Base-by-base conservation (phyloP, 2,888 invertebrate species). In the Himalopsyche anomala region DNA sequence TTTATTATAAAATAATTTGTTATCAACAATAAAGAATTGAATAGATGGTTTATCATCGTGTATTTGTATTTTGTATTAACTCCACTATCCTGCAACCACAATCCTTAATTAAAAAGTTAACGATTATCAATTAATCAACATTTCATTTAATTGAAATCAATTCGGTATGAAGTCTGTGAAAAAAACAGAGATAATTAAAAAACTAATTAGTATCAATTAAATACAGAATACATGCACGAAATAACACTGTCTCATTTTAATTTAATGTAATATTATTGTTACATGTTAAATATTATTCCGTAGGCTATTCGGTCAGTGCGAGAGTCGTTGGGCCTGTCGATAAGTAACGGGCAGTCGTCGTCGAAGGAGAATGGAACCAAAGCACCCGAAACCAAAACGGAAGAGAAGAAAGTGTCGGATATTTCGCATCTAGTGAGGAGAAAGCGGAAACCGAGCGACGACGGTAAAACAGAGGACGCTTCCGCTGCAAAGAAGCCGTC, bases 401-500 rank as follows among this genome's bases (percentile, higher is more conserved):
- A 92, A 28, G 91, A 93, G 36, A 95, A 95, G 90, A 95, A 95
- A 42, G 95, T 94, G 0, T 95, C 94, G 12, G 95, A 97, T 90
- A 97, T 98, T 88, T 96, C 96, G 0, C 97, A 98, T 91, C 94
- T 98, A 86, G 96, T 98, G 88, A 96, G 95, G 89, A 92, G 95
- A 89, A 97, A 97, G 91, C 93, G 96, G 89, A 97, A 96, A 91
- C 92, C 95, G 0, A 95, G 95, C 56, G 95, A 95, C 19, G 91
- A 92, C 0, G 94, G 94, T 38, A 91, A 92, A 0, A 92, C 93
- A 0, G 90, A 91, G 69, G 91, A 91, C 40, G 90, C 90, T 62
- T 91, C 91, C 45, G 92, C 92, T 81, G 92, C 95, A 28, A 96
- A 96, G 90, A 95, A 94, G 89, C 81, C 83, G 9, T 81, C 84